phyloP scores from a whole-genome alignment of 2,797 vertebrate species.

The Hirundo rustica region DNA sequence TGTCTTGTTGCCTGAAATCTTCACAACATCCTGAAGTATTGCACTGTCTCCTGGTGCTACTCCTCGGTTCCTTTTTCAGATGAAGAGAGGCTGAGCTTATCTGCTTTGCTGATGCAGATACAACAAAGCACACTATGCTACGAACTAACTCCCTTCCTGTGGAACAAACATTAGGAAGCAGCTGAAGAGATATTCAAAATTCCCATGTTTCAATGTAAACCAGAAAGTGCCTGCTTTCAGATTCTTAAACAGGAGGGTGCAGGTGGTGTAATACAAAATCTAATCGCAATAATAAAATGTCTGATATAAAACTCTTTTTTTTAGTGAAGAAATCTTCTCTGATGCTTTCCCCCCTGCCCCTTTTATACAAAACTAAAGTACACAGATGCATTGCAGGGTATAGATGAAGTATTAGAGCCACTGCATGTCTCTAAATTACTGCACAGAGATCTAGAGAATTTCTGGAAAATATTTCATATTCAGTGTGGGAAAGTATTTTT shows the following conservation, averaged over 20 bases:
- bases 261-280: neutral
- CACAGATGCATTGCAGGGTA: neutral
- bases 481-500: neutral
- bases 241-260: neutral
- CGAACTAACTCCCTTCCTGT: slow-evolving; percentile 42
- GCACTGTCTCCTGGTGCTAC: neutral
- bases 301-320: neutral
- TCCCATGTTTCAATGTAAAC: neutral
- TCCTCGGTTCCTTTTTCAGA: neutral
- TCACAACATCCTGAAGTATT: neutral
- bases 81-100: neutral
- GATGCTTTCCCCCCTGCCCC: accelerated
- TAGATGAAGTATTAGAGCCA: neutral
- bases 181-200: slow-evolving; percentile 44
- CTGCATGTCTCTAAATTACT: neutral
- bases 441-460: neutral
- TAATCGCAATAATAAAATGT: neutral
- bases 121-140: neutral
- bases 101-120: neutral
- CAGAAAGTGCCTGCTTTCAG: neutral
- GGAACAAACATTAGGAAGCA: slow-evolving; percentile 56
- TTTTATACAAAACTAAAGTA: neutral
- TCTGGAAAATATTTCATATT: neutral
- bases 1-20: neutral
- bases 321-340: neutral